Base-by-base conservation (phyloP, 1,140 invertebrate species). In the Drosophila rhopaloa region DNA sequence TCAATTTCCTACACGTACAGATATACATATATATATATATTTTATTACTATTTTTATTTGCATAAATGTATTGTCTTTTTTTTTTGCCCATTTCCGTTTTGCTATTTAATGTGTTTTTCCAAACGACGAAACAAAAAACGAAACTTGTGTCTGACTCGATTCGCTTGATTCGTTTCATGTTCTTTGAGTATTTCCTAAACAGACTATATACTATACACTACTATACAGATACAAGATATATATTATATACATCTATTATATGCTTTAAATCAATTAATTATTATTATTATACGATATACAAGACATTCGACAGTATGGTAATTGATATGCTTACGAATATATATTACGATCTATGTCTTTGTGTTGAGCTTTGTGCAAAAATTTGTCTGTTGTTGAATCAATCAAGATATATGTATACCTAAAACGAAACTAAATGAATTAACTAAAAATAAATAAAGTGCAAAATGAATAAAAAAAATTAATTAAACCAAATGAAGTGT, bases 211-310 rank as follows among this genome's bases (percentile, higher is more conserved):
- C 48, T 76, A 79, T 57, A 72, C 67, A 60, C 48, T 70, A 63
- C 54, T 68, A 82, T 78, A 79, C 54, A 78, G 43, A 78, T 58
- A 76, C 53, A 59, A 56, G 54, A 63, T 60, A 50, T 61, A 77
- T 60, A 78, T 68, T 43, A 46, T 60, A 68, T 70, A 61, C 57
- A 59, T 68, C 44, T 79, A 79, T 76, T 77, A 79, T 84, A 88
- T 89, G 79, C 84, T 88, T 88, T 89, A 89, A 89, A 89, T 81
- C 73, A 89, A 89, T 89, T 84, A 89, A 84, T 81, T 85, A 85
- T 84, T 80, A 81, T 81, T 81, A 82, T 78, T 80, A 81, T 85
- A 85, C 82, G 62, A 77, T 72, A 79, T 75, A 79, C 54, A 89
- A 88, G 84, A 89, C 84, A 89, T 89, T 89, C 84, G 81, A 79